Base-by-base conservation (phyloP, 2,797 vertebrate species). In the Acridotheres tristis region DNA sequence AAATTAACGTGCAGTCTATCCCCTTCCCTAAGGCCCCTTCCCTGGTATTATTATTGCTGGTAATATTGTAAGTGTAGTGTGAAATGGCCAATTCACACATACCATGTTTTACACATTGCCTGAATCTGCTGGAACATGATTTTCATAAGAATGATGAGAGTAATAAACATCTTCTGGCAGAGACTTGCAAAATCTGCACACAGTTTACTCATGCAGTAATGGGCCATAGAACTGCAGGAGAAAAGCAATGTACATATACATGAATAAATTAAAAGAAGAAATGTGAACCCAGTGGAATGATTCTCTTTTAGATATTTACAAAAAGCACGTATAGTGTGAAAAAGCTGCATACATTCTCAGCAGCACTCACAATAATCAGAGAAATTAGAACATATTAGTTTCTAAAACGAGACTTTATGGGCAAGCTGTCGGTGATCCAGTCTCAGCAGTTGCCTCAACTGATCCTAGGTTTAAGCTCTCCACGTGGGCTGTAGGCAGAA, bases 121-220 rank as follows among this genome's bases (percentile, higher is more conserved):
- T 97, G 93, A 97, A 97, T 97, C 97, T 97, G 96, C 97, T 98
- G 96, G 97, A 98, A 98, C 97, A 96, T 97, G 97, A 97, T 98
- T 98, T 98, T 97, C 96, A 3, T 93, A 97, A 98, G 98, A 98
- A 97, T 98, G 96, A 98, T 98, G 97, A 96, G 94, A 88, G 95
- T 96, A 98, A 98, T 98, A 98, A 98, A 97, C 97, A 96, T 98
- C 96, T 97, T 97, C 97, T 98, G 97, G 97, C 98, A 98, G 88
- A 97, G 96, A 88, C 93, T 97, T 96, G 96, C 97, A 97, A 97
- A 98, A 97, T 97, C 96, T 97, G 97, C 96, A 97, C 96, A 96
- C 97, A 97, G 97, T 98, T 97, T 97, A 97, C 96, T 98, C 94
- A 97, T 71, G 78, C 96, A 96, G 96, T 98, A 98, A 98, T 98